Evolutionary conservation across 2,113 vertebrate genomes (phyloP).

Genomic region (Ochotona curzoniae): DNA sequence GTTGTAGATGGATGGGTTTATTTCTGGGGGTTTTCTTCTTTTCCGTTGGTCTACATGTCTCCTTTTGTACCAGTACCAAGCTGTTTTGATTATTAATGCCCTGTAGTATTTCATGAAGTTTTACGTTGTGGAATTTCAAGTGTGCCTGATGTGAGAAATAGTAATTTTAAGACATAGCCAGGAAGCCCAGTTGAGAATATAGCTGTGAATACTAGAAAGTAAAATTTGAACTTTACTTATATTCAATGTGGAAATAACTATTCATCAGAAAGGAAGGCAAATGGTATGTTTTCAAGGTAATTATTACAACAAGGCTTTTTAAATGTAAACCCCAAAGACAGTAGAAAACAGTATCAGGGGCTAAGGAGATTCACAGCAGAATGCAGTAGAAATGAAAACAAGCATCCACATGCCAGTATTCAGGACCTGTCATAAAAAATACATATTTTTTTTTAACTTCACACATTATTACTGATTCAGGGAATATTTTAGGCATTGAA

Average conservation of each 20-base stretch:
- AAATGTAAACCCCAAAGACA: neutral
- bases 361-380: no score
- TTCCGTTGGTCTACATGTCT: no score
- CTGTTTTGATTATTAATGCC: no score
- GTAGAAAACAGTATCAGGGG: neutral
- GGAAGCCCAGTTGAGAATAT: neutral
- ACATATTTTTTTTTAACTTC: neutral
- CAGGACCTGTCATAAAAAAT: neutral
- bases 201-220: neutral
- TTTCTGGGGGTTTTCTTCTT: no score
- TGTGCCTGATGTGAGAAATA: neutral
- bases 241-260: neutral
- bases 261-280: neutral
- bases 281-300: neutral
- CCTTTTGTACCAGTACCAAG: no score
- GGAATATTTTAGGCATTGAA: neutral
- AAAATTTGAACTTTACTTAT: neutral
- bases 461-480: neutral
- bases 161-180: neutral
- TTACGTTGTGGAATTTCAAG: slow-evolving; percentile 27
- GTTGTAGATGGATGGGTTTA: no score
- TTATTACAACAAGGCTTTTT: neutral
- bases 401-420: neutral
- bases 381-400: neutral
- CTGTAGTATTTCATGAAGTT: no score